These are phyloP conservation scores for Simalia tracyae DNA, from an alignment of 2,797 vertebrate species.

Conservation along the genomic window DNA sequence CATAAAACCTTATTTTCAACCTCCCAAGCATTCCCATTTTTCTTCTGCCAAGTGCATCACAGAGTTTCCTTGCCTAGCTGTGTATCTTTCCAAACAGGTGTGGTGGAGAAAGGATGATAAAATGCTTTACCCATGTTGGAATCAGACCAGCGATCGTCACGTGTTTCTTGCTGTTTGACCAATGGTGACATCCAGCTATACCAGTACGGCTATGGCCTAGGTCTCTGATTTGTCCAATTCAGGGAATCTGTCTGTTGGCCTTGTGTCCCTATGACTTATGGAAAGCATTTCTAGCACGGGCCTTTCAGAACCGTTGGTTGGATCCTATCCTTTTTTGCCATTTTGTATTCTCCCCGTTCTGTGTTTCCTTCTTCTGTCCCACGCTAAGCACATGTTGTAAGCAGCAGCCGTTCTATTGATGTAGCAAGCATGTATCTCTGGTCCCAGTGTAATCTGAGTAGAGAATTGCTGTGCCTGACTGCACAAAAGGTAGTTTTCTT, in stretches of 20 bases:
- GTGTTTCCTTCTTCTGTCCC: background rate
- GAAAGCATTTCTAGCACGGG: background rate
- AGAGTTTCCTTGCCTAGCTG: background rate
- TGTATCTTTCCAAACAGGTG: background rate
- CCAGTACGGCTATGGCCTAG: background rate
- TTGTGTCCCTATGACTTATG: background rate
- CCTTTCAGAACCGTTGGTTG: background rate
- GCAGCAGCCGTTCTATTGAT: background rate
- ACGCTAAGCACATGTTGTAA: background rate
- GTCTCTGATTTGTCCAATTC: background rate
- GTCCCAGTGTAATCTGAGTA: background rate
- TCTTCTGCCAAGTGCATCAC: background rate
- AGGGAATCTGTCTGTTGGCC: background rate
- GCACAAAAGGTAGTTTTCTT: background rate
- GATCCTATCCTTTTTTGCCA: background rate
- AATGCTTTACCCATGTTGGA: background rate
- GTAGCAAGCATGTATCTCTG: background rate
- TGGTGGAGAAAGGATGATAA: background rate
- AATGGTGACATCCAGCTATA: background rate
- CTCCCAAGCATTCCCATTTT: background rate
- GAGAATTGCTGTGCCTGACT: background rate
- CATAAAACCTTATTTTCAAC: background rate
- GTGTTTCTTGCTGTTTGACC: background rate
- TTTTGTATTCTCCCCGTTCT: background rate
- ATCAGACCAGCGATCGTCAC: background rate